Evolutionary conservation across 2,888 invertebrate genomes (phyloP), one percentile per base, ranked within the genome.

Genomic region (Eristalinus aeneus): DNA sequence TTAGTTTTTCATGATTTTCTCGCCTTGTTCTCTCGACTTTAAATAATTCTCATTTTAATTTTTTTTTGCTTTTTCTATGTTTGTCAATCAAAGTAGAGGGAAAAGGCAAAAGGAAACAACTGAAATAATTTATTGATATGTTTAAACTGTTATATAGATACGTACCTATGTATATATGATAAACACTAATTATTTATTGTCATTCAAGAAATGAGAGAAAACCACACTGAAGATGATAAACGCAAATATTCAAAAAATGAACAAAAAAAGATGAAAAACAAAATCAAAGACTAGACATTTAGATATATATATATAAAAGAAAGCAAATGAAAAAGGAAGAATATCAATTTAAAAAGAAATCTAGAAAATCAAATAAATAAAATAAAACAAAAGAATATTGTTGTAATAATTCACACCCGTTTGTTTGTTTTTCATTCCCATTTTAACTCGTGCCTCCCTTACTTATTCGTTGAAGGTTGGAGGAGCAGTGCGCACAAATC

Each of bases 221-320:
- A 22, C 11, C 20, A 32, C 65, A 56, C 27, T 27, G n/a, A 23
- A 9, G 20, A 67, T 58, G 31, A 71, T 39, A 54, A 53, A 72
- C 53, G 58, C 39, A 67, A 71, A 81, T 53, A 79, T 74, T 74
- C 31, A 75, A 58, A 56, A 11, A 63, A 63, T 56, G 64, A 31
- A 54, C 54, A 53, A 56, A 64, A 31, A 27, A 60, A n/a, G n/a
- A 60, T 10, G 22, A 64, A 56, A 60, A 67, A 61, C 22, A 68
- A 76, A 67, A 80, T 80, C 72, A 81, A 81, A 81, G 69, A 85
- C 65, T 77, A 85, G 80, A 80, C 75, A 39, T 75, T 80, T 76
- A 85, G 68, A 76, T 27, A 63, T 64, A 67, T 64, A 67, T 61
- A 46, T 63, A 32, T 8, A 32, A 31, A 67, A 71, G 54, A 68